Evolutionary conservation across 2,888 invertebrate species (phyloP).

Genomic region (Cephus rjabovi): DNA sequence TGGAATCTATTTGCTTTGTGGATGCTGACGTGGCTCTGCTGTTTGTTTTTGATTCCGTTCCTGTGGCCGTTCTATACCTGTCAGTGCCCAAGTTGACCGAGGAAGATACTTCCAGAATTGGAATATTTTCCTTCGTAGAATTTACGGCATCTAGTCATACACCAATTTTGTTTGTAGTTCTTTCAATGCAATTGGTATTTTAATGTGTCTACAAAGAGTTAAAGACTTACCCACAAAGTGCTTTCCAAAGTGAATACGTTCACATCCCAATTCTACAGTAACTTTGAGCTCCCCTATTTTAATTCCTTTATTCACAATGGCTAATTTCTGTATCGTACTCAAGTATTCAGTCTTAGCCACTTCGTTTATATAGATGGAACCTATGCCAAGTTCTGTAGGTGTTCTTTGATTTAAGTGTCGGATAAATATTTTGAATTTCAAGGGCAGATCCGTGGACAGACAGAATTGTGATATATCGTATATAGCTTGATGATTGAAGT

Average conservation of each 20-base stretch:
- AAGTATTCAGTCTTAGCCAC: slow-evolving; percentile 59
- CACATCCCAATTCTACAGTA: slow-evolving; percentile 67
- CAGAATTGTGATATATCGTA: slow-evolving; percentile 64
- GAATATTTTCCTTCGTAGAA: slow-evolving; percentile 56
- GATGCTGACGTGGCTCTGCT: slow-evolving; percentile 40
- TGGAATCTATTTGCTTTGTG: slow-evolving; percentile 30
- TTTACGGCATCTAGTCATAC: slow-evolving; percentile 44
- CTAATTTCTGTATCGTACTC: slow-evolving; percentile 62
- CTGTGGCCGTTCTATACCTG: slow-evolving; percentile 44
- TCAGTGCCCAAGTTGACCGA: slow-evolving; percentile 19
- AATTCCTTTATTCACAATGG: slow-evolving; percentile 63
- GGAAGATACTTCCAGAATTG: slow-evolving; percentile 38
- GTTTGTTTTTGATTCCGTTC: slow-evolving; percentile 46
- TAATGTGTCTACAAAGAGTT: not conserved
- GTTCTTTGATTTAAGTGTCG: slow-evolving; percentile 66
- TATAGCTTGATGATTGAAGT: slow-evolving; percentile 66
- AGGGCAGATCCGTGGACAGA: slow-evolving; percentile 47
- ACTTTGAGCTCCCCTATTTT: slow-evolving; percentile 68
- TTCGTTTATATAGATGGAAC: slow-evolving; percentile 61
- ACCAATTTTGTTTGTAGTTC: not conserved
- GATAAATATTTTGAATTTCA: slow-evolving; percentile 67
- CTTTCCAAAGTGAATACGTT: slow-evolving; percentile 68
- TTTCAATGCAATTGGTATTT: not conserved
- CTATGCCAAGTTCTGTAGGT: slow-evolving; percentile 65
- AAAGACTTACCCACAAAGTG: slow-evolving; percentile 65